These are phyloP conservation scores for Chrysaora quinquecirrha DNA, from an alignment of 30 jellyfish, hydroid and myxozoan species.

Conservation along the genomic window DNA sequence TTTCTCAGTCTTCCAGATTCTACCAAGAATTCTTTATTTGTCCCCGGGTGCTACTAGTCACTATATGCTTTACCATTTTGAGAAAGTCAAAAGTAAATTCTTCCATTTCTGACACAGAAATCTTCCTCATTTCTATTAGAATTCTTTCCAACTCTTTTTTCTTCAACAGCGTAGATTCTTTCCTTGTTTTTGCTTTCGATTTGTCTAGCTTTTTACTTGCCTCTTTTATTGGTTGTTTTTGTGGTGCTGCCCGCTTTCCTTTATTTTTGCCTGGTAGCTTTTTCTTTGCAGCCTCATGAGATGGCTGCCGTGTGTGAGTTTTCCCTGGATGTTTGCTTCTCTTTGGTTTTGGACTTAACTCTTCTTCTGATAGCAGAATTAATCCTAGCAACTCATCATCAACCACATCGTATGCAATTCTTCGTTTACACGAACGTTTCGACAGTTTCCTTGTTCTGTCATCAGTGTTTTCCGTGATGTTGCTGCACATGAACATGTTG, in stretches of 20 bases:
- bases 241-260: slow-evolving; percentile 5
- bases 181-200: too few species aligned
- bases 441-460: neutral
- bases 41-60: slow-evolving; percentile 1
- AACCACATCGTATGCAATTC: neutral
- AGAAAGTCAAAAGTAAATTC: neutral
- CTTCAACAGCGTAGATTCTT: neutral
- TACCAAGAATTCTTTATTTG: neutral
- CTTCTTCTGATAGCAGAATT: neutral
- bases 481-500: neutral
- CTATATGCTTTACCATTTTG: neutral
- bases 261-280: neutral
- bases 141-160: neutral
- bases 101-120: neutral
- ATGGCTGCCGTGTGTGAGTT: neutral
- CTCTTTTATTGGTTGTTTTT: neutral
- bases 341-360: neutral
- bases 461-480: neutral
- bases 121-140: neutral
- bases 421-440: neutral
- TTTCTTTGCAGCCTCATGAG: neutral
- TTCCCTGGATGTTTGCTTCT: slow-evolving; percentile 4
- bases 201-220: neutral
- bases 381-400: slow-evolving; percentile 1
- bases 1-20: slow-evolving; percentile 1